Conservation (phyloP, 2,113 vertebrate genomes). For the Scolopax mira region DNA sequence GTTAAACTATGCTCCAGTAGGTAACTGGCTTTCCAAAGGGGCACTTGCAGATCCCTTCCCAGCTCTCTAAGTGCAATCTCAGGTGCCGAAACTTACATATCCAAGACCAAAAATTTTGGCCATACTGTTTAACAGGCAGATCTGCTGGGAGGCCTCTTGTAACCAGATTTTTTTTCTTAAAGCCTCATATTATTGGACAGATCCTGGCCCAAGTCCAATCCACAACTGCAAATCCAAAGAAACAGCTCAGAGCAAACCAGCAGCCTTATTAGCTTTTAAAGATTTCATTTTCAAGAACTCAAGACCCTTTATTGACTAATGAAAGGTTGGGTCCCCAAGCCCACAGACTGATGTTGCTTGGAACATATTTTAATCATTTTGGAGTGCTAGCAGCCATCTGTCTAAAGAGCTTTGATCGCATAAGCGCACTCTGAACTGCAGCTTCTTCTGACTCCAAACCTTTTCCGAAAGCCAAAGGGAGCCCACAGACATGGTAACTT, state of each 20-base stretch:
- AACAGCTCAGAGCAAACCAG: conserved; percentile 49
- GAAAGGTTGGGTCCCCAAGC: conserved; percentile 66
- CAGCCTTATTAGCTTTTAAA: conserved; percentile 66
- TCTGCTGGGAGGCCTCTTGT: conserved; percentile 9
- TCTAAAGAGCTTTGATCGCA: conserved; percentile 40
- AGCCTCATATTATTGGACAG: conserved; percentile 44
- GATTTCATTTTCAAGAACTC: conserved; percentile 67
- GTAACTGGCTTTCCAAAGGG: neutral
- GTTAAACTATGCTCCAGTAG: neutral
- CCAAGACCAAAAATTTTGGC: neutral
- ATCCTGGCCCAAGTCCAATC: conserved; percentile 52
- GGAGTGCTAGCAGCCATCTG: conserved; percentile 60
- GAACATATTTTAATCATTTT: conserved; percentile 68
- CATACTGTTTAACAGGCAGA: neutral
- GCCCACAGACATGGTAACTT: conserved; percentile 1
- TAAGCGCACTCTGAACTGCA: conserved; percentile 47
- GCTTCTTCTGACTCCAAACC: conserved; percentile 33
- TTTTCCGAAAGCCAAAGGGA: conserved; percentile 28
- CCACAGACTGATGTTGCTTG: conserved; percentile 54
- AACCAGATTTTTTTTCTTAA: conserved; percentile 8
- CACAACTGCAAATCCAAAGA: conserved; percentile 49
- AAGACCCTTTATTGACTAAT: conserved; percentile 67
- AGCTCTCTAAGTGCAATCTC: neutral
- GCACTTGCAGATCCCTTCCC: neutral
- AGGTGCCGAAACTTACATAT: neutral